A percentile compares a stretch with the other conserved stretches of the same genome.
These are phyloP conservation scores for Alauda arvensis DNA, from an alignment of 2,797 vertebrate genomes.

Conservation along the genomic window DNA sequence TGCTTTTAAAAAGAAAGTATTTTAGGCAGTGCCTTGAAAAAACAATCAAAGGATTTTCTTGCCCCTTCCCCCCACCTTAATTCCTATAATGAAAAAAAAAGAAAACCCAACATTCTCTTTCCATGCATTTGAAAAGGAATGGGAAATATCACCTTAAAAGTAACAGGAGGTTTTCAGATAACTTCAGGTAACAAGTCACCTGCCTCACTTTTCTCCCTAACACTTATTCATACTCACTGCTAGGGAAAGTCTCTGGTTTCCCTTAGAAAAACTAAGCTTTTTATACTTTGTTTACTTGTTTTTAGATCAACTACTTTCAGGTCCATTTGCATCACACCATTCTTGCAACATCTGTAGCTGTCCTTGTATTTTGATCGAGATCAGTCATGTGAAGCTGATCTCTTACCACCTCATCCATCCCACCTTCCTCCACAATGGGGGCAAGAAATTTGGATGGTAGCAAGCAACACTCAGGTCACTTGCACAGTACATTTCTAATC, in stretches of 20 bases:
- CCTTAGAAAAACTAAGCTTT: not conserved
- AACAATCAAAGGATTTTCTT: not conserved
- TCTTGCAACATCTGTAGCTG: not conserved
- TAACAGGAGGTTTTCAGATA: not conserved
- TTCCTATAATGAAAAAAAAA: not conserved
- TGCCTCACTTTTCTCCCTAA: not conserved
- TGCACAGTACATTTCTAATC: not conserved
- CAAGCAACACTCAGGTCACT: not conserved
- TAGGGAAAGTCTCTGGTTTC: not conserved
- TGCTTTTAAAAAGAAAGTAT: not conserved
- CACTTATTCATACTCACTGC: not conserved
- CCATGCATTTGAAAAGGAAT: not conserved
- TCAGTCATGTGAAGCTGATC: not conserved
- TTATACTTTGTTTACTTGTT: not conserved
- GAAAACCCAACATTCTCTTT: not conserved
- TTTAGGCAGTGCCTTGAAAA: not conserved
- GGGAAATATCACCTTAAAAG: not conserved
- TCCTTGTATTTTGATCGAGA: not conserved
- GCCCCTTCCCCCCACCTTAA: not conserved
- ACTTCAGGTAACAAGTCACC: not conserved
- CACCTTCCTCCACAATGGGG: not conserved
- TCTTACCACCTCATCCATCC: not conserved
- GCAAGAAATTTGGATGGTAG: not conserved
- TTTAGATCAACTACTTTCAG: not conserved
- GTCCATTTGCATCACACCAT: not conserved